Percentiles rank a stretch among this genome's conserved stretches.
phyloP scores from a whole-genome alignment of 2,797 vertebrate species.

The Sebastes vulpes region DNA sequence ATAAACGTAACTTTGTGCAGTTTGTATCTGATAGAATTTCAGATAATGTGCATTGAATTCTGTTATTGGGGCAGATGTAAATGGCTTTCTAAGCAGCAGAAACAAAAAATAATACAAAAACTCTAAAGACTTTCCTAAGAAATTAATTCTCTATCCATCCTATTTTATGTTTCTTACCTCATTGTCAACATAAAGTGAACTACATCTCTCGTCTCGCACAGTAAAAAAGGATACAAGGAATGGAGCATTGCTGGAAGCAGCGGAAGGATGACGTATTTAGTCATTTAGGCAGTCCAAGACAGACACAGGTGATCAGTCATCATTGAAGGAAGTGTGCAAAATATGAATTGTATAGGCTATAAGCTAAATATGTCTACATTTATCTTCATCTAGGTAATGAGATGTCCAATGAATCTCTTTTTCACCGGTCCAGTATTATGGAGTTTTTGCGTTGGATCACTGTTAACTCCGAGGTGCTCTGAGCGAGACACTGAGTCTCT shows the following conservation, averaged over 20 bases:
- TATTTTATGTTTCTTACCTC: too few relatives aligned
- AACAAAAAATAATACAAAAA: too few relatives aligned
- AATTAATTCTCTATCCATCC: too few relatives aligned
- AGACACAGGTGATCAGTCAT: neutral
- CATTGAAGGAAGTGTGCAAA: neutral
- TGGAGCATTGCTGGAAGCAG: neutral
- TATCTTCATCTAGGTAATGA: neutral
- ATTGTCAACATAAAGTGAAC: too few relatives aligned
- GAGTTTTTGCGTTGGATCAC: neutral
- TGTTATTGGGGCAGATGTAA: too few relatives aligned
- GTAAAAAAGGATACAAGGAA: neutral
- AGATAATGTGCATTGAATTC: too few relatives aligned
- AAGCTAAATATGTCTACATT: neutral
- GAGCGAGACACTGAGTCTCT: neutral
- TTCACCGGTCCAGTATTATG: neutral
- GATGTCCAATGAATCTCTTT: neutral
- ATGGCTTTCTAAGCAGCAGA: too few relatives aligned
- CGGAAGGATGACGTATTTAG: neutral
- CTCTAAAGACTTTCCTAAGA: too few relatives aligned
- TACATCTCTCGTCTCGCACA: too few relatives aligned
- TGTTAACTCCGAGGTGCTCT: neutral
- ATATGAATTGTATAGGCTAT: neutral
- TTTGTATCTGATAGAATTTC: too few relatives aligned
- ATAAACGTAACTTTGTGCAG: too few relatives aligned
- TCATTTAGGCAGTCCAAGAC: neutral